A percentile compares a stretch with the other conserved stretches of the same genome.
These are phyloP conservation scores for Adelosebastes latens DNA, from an alignment of 2,797 vertebrate genomes.

Conservation along the genomic window DNA sequence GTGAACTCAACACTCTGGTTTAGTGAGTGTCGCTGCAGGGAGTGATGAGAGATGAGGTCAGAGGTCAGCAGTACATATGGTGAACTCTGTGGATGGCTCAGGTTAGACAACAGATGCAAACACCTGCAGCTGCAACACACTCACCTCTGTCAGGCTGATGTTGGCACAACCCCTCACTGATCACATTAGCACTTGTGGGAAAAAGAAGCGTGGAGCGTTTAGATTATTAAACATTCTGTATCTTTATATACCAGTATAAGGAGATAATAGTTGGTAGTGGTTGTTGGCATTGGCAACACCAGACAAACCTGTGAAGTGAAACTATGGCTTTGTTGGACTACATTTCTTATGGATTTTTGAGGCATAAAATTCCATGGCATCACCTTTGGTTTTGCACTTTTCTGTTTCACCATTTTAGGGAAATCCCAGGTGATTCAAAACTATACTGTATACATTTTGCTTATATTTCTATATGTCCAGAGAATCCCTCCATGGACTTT, in stretches of 20 bases:
- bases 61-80: constrained; percentile 65
- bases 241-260: neutral
- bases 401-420: neutral
- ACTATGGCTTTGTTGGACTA: neutral
- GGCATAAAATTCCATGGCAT: neutral
- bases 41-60: constrained; percentile 63
- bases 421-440: neutral
- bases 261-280: neutral
- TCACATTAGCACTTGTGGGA: neutral
- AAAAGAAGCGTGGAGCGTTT: neutral
- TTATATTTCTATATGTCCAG: neutral
- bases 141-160: constrained; percentile 55
- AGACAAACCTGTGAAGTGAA: neutral
- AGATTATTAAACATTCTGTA: neutral
- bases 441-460: neutral
- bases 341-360: neutral
- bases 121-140: constrained; percentile 68
- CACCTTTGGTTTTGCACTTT: neutral
- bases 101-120: constrained; percentile 64
- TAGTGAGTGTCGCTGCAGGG: constrained; percentile 29
- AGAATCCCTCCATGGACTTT: neutral
- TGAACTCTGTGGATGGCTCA: constrained; percentile 26
- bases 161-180: constrained; percentile 17
- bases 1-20: constrained; percentile 9
- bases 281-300: neutral